Evolutionary conservation across 2,888 invertebrate species (phyloP).

Genomic region (Lasius fuliginosus): DNA sequence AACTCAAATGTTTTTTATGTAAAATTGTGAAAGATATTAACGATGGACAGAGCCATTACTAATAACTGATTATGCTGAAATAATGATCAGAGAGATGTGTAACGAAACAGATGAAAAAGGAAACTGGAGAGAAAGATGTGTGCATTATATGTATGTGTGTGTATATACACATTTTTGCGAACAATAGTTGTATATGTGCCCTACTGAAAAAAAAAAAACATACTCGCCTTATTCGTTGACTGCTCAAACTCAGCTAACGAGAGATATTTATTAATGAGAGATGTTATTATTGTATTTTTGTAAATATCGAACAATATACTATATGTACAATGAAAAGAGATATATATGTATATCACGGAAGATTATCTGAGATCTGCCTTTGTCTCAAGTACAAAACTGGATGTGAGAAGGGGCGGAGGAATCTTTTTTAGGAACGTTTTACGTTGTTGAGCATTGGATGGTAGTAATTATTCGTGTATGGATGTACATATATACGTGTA

Average conservation of each 20-base stretch:
- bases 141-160: background rate
- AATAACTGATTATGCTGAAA: constrained; percentile 20
- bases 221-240: constrained; percentile 78
- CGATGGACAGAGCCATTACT: constrained; percentile 16
- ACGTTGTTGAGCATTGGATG: constrained; percentile 52
- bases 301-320: constrained; percentile 71
- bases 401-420: constrained; percentile 31
- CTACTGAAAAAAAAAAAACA: constrained; percentile 58
- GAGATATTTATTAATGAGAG: constrained; percentile 78
- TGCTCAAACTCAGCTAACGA: constrained; percentile 75
- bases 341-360: constrained; percentile 36
- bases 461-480: constrained; percentile 46
- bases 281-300: constrained; percentile 81
- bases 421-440: constrained; percentile 54
- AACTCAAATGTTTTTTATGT: constrained; percentile 36
- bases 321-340: constrained; percentile 40
- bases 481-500: constrained; percentile 36
- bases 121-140: constrained; percentile 24
- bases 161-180: constrained; percentile 55
- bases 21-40: constrained; percentile 26
- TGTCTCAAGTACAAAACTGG: constrained; percentile 72
- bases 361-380: constrained; percentile 68
- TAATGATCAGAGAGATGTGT: background rate
- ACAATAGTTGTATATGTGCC: constrained; percentile 16
- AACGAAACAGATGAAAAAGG: background rate